Percentiles rank a stretch among this genome's conserved stretches.
phyloP scores from a whole-genome alignment of 2,888 invertebrate species.

The Charanyca ferruginea region DNA sequence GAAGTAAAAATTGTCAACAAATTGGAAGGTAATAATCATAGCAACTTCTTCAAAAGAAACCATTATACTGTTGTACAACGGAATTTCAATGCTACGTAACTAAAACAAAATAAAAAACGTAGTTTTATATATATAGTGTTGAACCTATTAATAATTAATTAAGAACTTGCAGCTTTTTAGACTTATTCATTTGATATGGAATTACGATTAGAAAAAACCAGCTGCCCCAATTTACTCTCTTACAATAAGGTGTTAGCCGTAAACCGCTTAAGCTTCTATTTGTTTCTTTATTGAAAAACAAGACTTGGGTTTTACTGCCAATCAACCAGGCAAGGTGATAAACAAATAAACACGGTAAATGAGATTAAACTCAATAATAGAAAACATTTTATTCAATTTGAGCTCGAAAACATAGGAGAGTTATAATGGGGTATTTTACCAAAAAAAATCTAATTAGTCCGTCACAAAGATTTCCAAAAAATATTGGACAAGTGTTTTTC shows the following conservation, averaged over 20 bases:
- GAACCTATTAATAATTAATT: slow-evolving; percentile 19
- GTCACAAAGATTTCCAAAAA: no score
- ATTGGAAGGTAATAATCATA: slow-evolving; percentile 9
- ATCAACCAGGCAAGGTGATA: background rate
- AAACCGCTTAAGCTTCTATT: slow-evolving; percentile 31
- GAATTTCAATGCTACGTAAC: slow-evolving; percentile 1
- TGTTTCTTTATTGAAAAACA: background rate
- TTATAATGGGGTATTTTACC: no score
- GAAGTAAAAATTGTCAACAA: slow-evolving; percentile 10
- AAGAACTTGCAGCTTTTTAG: slow-evolving; percentile 3
- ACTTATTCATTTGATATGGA: slow-evolving; percentile 13
- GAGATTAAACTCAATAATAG: background rate
- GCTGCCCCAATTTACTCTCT: slow-evolving; percentile 20
- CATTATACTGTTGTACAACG: slow-evolving; percentile 2
- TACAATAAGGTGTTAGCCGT: background rate
- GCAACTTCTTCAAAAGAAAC: background rate
- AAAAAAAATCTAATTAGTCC: no score
- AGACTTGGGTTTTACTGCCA: background rate
- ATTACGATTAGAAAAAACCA: slow-evolving; percentile 17
- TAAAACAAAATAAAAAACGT: no score
- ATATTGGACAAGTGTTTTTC: no score
- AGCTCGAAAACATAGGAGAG: no score
- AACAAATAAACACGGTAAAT: background rate
- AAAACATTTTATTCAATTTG: background rate
- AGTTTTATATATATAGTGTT: background rate